Base-by-base conservation (phyloP, 2,888 invertebrate genomes). In the Stegana nigrithorax region DNA sequence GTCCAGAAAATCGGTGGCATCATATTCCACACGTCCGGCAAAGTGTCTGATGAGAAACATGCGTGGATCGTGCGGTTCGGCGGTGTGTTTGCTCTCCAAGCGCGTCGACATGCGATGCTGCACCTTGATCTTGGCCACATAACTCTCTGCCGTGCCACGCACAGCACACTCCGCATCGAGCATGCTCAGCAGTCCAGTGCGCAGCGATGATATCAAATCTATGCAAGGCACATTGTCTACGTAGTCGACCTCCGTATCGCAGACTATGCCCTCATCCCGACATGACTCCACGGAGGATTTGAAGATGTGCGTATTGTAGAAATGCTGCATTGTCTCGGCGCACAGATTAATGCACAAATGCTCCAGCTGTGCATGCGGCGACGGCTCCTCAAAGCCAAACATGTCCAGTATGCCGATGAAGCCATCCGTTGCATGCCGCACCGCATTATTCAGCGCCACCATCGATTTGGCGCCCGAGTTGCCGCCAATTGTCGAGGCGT, bases 311-410 rank as follows among this genome's bases (percentile, higher is more conserved):
- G 96, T 97, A 86, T 96, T 97, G 88, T 97, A 97, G 86, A 96
- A 97, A 86, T 97, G 97, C 85, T 97, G 97, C 95, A 97, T 95
- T 29, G 96, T 96, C 87, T 97, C 97, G 0, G 97, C 96, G 86
- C 96, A 96, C 66, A 97, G 87, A 87, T 97, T 97, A 78, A 96
- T 95, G 87, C 97, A 97, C 64, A 97, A 87, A 84, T 97, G 97
- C 85, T 97, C 97, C 73, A 97, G 87, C 72, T 94, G 94, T 75
- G 94, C 92, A 63, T 84, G 84, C 1, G 94, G 94, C 86, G 93
- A 92, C 27, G 94, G 93, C 83, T 95, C 95, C 87, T 97, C 96
- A 87, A 97, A 97, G 4, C 97, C 97, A 87, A 97, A 97, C 96
- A 97, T 96, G 85, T 97, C 97, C 61, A 97, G 88, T 80, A 97